Evolutionary conservation across 1,140 invertebrate genomes (phyloP).

Genomic region (Pristionchus pacificus): DNA sequence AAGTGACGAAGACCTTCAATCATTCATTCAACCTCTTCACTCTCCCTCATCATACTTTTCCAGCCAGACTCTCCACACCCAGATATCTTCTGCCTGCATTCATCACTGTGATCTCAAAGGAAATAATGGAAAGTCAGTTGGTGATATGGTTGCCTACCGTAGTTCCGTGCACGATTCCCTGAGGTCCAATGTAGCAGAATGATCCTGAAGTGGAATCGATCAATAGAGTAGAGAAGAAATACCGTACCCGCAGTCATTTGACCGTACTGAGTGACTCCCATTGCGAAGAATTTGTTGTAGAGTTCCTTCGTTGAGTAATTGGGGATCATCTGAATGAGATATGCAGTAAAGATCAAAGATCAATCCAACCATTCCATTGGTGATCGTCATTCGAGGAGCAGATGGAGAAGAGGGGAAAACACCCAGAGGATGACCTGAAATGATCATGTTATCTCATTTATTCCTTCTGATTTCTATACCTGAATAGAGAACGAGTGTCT

Average conservation of each 20-base stretch:
- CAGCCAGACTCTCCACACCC: slow-evolving; percentile 60
- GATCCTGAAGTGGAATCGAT: slow-evolving; percentile 60
- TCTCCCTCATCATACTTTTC: no score
- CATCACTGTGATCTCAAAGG: slow-evolving; percentile 66
- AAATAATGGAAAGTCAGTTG: not conserved
- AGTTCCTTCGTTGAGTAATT: slow-evolving; percentile 66
- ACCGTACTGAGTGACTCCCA: slow-evolving; percentile 66
- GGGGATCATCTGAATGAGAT: slow-evolving; percentile 64
- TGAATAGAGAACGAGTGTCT: slow-evolving; percentile 69
- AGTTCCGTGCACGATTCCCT: slow-evolving; percentile 72
- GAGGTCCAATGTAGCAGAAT: slow-evolving; percentile 71
- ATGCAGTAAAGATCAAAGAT: slow-evolving; percentile 5
- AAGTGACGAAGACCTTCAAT: slow-evolving; percentile 64
- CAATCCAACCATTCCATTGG: slow-evolving; percentile 67
- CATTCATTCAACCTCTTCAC: no score
- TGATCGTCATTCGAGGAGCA: slow-evolving; percentile 68
- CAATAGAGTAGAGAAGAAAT: not conserved
- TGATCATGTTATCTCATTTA: no score
- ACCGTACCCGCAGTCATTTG: slow-evolving; percentile 64
- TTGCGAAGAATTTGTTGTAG: slow-evolving; percentile 66
- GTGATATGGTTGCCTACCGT: slow-evolving; percentile 61
- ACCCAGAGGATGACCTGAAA: slow-evolving; percentile 68
- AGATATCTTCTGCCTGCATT: slow-evolving; percentile 69
- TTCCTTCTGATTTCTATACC: no score
- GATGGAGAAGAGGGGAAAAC: slow-evolving; percentile 64